Percentiles rank a stretch among this genome's conserved stretches.
These are phyloP conservation scores for Mimas tiliae DNA, from an alignment of 2,888 invertebrate species.

Conservation along the genomic window DNA sequence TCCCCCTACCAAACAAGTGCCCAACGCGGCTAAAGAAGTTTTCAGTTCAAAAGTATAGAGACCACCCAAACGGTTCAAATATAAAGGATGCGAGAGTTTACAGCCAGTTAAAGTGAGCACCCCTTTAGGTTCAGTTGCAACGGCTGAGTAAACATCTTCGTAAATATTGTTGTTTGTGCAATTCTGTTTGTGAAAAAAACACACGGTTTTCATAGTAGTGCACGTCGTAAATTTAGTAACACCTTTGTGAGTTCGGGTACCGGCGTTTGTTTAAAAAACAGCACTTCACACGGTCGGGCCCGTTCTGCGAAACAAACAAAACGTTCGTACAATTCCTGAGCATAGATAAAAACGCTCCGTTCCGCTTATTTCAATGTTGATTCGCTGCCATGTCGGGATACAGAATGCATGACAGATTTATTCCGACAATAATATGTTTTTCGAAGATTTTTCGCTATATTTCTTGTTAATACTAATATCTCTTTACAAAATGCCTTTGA, in stretches of 20 bases:
- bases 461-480: background rate
- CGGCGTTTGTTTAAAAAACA: slow-evolving; percentile 20
- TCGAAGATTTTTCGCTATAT: background rate
- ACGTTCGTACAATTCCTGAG: background rate
- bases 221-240: slow-evolving; percentile 19
- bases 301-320: slow-evolving; percentile 25
- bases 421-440: background rate
- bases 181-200: slow-evolving; percentile 9
- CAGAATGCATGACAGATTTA: background rate
- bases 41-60: background rate
- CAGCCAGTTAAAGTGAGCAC: background rate
- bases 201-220: slow-evolving; percentile 10
- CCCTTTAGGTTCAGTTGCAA: slow-evolving; percentile 12
- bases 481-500: too few species aligned
- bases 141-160: slow-evolving; percentile 15
- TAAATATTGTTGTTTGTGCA: slow-evolving; percentile 24
- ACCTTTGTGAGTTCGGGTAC: slow-evolving; percentile 21
- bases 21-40: too few species aligned
- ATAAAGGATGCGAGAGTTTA: slow-evolving; percentile 9
- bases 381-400: slow-evolving; percentile 37
- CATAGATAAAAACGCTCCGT: slow-evolving; percentile 42
- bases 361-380: slow-evolving; percentile 40
- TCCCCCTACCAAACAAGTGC: too few species aligned
- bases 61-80: background rate
- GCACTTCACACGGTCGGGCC: slow-evolving; percentile 13